Conservation (phyloP, 2,113 vertebrate species). For the Excalfactoria chinensis region DNA sequence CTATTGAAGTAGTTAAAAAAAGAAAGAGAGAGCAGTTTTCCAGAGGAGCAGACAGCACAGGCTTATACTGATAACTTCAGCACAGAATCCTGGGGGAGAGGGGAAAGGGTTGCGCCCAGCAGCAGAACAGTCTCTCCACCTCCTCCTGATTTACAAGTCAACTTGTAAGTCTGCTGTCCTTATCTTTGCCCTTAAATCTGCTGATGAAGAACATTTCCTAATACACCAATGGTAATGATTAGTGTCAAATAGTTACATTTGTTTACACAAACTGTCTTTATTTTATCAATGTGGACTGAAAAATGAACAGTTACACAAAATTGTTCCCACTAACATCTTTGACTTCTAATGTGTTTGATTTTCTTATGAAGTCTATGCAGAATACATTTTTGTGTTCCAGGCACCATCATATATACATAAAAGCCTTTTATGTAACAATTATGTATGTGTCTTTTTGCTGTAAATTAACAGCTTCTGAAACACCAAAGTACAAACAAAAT, state of each 20-base stretch:
- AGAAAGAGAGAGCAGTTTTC: not conserved
- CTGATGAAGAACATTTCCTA: not conserved
- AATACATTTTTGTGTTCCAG: not conserved
- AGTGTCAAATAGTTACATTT: not conserved
- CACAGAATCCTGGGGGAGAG: not conserved
- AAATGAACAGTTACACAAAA: not conserved
- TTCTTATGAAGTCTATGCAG: not conserved
- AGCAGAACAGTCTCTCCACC: not conserved
- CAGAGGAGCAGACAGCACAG: not conserved
- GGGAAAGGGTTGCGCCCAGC: not conserved
- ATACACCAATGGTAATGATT: not conserved
- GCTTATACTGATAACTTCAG: fast-evolving
- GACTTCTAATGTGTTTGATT: not conserved
- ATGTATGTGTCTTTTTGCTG: not conserved
- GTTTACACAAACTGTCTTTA: not conserved
- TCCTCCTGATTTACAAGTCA: not conserved
- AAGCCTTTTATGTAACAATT: not conserved
- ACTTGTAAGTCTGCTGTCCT: not conserved
- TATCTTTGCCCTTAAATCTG: not conserved
- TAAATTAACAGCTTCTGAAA: not conserved
- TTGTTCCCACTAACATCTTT: not conserved
- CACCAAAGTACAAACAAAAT: not conserved
- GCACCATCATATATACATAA: not conserved
- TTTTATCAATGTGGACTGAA: not conserved
- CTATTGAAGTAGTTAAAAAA: not conserved